These are phyloP conservation scores for Alosa sapidissima DNA, from an alignment of 2,797 vertebrate genomes.

Conservation along the genomic window DNA sequence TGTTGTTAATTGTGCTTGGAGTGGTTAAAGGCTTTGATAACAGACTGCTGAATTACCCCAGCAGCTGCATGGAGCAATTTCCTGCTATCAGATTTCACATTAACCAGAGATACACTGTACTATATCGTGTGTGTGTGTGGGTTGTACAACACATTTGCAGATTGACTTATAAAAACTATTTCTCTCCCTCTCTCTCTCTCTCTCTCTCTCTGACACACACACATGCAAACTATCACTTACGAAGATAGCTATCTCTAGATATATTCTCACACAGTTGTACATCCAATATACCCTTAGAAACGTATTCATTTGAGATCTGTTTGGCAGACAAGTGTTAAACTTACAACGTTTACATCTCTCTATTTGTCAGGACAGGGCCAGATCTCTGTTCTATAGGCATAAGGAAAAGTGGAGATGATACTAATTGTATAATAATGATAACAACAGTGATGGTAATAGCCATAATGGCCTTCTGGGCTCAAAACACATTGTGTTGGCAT, in stretches of 20 bases:
- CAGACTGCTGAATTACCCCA: neutral
- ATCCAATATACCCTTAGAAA: neutral
- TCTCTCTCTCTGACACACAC: neutral
- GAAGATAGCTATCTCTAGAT: neutral
- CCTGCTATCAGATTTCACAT: neutral
- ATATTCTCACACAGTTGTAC: neutral
- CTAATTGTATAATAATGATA: conserved; percentile 55
- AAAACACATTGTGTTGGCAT: conserved; percentile 50
- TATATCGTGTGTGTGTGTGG: neutral
- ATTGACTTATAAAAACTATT: neutral
- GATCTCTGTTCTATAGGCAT: neutral
- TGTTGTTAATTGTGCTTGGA: conserved; percentile 30
- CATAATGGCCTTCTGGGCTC: conserved; percentile 56
- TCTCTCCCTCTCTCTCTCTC: neutral
- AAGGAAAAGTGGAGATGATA: conserved; percentile 49
- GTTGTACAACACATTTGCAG: neutral
- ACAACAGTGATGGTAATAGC: conserved; percentile 53
- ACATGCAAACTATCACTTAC: neutral
- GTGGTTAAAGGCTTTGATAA: neutral
- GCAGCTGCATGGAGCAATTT: conserved; percentile 12
- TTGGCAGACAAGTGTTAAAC: neutral
- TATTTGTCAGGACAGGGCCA: neutral
- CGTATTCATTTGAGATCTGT: neutral
- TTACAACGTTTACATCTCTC: neutral
- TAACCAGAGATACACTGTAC: neutral